Conservation (phyloP, 2,113 vertebrate genomes). For the Solenodon paradoxus region DNA sequence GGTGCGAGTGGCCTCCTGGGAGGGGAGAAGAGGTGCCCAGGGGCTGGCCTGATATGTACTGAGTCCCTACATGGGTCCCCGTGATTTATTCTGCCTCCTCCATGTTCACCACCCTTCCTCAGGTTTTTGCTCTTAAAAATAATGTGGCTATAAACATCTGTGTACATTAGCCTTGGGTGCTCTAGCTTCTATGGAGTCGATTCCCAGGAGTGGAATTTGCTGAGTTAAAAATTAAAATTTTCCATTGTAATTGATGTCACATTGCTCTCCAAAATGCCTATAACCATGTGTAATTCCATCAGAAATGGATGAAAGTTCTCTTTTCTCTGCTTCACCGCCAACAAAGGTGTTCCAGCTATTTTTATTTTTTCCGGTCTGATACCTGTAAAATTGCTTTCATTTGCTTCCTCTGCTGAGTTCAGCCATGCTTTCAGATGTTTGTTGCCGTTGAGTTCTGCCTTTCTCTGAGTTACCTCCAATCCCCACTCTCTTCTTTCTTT, state of each 20-base stretch:
- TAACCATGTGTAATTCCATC: not conserved
- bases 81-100: not conserved
- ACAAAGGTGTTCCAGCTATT: not conserved
- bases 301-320: no score
- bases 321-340: not conserved
- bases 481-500: not conserved
- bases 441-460: not conserved
- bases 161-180: not conserved
- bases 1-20: not conserved
- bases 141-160: not conserved
- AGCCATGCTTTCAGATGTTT: not conserved
- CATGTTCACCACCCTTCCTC: accelerated
- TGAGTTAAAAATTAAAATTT: not conserved
- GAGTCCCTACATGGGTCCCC: not conserved
- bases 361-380: not conserved
- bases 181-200: not conserved
- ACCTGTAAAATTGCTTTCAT: not conserved
- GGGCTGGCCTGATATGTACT: not conserved
- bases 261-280: not conserved
- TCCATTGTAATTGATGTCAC: not conserved
- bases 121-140: not conserved
- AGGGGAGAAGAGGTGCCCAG: not conserved
- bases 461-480: not conserved
- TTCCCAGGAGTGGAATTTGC: not conserved
- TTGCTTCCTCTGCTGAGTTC: not conserved